A percentile compares a stretch with the other conserved stretches of the same genome.
Evolutionary conservation across 2,888 invertebrate species (phyloP).

Genomic region (Gastracanthus pulcherrimus): DNA sequence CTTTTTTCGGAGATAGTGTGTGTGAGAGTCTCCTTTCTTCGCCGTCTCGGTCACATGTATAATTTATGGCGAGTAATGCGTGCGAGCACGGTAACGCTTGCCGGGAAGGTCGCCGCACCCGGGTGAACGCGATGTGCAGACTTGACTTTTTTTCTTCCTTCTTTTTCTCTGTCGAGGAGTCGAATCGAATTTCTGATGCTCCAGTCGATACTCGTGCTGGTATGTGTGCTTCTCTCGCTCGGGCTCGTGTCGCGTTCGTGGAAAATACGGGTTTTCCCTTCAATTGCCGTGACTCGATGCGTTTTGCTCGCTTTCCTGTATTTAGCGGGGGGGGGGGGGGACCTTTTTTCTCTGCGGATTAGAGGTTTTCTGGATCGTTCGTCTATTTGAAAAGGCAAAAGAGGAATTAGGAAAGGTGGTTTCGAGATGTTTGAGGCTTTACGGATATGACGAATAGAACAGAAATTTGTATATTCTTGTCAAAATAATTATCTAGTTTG

Average conservation of each 20-base stretch:
- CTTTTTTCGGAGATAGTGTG: not conserved
- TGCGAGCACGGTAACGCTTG: not conserved
- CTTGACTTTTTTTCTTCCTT: not conserved
- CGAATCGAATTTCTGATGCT: conserved; percentile 40
- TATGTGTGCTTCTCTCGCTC: no score
- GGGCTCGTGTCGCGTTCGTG: not conserved
- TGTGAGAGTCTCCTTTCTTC: not conserved
- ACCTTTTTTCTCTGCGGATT: no score
- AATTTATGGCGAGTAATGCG: conserved; percentile 44
- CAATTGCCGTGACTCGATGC: no score
- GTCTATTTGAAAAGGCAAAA: no score
- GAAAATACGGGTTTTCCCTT: conserved; percentile 11
- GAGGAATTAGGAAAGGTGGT: no score
- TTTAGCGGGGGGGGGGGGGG: no score
- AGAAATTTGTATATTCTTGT: no score
- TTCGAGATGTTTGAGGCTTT: no score
- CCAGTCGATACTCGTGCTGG: conserved; percentile 24
- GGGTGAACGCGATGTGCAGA: not conserved
- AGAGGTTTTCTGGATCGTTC: no score
- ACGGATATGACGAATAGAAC: no score
- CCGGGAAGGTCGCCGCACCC: not conserved
- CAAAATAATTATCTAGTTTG: no score
- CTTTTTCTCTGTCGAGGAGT: conserved; percentile 3
- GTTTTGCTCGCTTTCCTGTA: no score
- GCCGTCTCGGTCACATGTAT: conserved; percentile 31